Evolutionary conservation across 2,113 vertebrate genomes (phyloP).

Genomic region (Pungitius pungitius): DNA sequence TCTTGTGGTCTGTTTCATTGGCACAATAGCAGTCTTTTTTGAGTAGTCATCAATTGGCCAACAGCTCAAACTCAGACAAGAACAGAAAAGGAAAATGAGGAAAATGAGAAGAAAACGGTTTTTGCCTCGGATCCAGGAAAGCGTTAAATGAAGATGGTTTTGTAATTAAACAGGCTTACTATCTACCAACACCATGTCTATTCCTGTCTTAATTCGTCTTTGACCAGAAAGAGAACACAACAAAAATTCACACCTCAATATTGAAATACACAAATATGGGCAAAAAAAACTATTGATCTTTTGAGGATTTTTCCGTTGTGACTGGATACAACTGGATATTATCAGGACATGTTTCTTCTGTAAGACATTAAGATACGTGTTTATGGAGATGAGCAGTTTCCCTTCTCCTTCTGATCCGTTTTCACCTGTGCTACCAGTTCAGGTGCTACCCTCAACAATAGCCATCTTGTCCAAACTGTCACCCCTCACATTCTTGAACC

Average conservation of each 20-base stretch:
- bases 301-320: neutral
- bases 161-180: neutral
- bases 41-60: slow-evolving; percentile 12
- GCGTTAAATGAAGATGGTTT: neutral
- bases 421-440: slow-evolving; percentile 54
- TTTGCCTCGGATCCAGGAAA: neutral
- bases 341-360: neutral
- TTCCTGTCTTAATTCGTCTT: neutral
- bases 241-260: neutral
- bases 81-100: neutral
- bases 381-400: slow-evolving; percentile 35
- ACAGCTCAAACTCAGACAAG: neutral
- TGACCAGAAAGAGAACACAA: neutral
- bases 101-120: neutral
- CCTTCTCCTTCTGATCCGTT: slow-evolving; percentile 47
- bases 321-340: neutral
- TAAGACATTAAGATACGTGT: slow-evolving; percentile 18
- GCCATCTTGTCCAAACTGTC: slow-evolving; percentile 69
- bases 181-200: neutral
- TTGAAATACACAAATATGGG: neutral
- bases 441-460: slow-evolving; percentile 70
- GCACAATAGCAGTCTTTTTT: neutral
- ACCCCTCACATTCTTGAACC: slow-evolving; percentile 65
- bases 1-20: slow-evolving; percentile 36
- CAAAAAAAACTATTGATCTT: neutral